phyloP scores from a whole-genome alignment of 2,888 invertebrate genomes.

The Tinea pellionella region DNA sequence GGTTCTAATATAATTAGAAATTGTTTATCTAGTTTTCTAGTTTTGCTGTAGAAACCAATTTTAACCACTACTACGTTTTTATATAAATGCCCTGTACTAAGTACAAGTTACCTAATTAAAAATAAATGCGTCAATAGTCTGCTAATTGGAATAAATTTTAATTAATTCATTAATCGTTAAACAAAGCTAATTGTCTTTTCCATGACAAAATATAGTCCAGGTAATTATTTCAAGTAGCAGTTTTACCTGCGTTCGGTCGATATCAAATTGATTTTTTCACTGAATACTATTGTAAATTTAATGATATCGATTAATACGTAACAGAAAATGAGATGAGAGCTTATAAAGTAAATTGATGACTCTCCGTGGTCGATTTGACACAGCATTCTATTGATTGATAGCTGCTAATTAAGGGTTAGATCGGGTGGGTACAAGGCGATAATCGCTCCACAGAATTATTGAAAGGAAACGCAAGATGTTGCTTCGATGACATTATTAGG shows the following conservation, averaged over 20 bases:
- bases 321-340: constrained; percentile 11
- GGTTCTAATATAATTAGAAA: neutral
- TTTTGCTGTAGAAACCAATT: too few species aligned
- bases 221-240: too few species aligned
- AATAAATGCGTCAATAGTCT: neutral
- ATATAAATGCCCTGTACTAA: too few species aligned
- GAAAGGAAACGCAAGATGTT: constrained; percentile 10
- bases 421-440: neutral
- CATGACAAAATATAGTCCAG: neutral
- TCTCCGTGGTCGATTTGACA: constrained; percentile 16
- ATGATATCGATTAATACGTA: constrained; percentile 11
- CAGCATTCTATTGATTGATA: constrained; percentile 14
- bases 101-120: neutral
- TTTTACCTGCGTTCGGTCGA: too few species aligned
- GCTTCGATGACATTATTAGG: neutral
- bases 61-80: too few species aligned
- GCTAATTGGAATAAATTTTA: neutral
- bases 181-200: constrained; percentile 3
- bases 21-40: neutral
- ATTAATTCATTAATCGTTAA: neutral
- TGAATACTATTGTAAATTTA: neutral
- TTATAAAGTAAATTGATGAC: constrained; percentile 16
- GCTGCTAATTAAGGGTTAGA: constrained; percentile 14
- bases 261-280: neutral
- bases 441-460: neutral